Percentiles rank a stretch among this genome's conserved stretches.
These are phyloP conservation scores for Drosophila neocordata DNA, from an alignment of 1,140 invertebrate species.

Conservation along the genomic window DNA sequence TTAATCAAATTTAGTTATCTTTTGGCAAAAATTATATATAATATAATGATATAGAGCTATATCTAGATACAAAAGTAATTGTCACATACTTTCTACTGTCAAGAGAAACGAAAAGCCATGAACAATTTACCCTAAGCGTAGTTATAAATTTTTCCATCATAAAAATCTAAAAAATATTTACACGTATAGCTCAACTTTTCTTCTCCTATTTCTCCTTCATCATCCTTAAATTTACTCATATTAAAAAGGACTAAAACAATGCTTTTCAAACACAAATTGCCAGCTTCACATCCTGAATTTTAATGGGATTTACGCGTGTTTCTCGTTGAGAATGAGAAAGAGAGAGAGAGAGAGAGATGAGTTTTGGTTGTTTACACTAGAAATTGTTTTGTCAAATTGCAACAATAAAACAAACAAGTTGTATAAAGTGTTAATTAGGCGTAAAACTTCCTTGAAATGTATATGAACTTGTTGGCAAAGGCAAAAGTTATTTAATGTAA, in stretches of 20 bases:
- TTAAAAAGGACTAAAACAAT: conserved; percentile 17
- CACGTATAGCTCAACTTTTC: too few relatives aligned
- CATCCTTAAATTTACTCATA: background rate
- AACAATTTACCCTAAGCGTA: too few relatives aligned
- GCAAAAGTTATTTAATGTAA: conserved; percentile 31
- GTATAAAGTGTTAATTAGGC: conserved; percentile 78
- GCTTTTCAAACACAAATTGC: conserved; percentile 55
- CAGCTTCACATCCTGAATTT: conserved; percentile 70
- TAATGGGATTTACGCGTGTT: conserved; percentile 49
- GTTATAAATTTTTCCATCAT: background rate
- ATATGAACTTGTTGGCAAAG: conserved; percentile 50
- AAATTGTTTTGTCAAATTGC: conserved; percentile 72
- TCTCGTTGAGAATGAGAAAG: conserved; percentile 15
- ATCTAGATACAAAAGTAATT: too few relatives aligned
- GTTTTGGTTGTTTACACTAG: conserved; percentile 14
- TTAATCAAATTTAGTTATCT: too few relatives aligned
- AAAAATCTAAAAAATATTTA: background rate
- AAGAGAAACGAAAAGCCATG: too few relatives aligned
- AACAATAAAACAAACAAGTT: conserved; percentile 71
- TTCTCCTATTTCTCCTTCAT: background rate
- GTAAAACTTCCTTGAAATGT: conserved; percentile 54
- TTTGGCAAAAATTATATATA: too few relatives aligned
- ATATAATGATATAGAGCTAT: too few relatives aligned
- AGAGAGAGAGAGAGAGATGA: background rate
- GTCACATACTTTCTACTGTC: too few relatives aligned